A percentile compares a stretch with the other conserved stretches of the same genome.
Evolutionary conservation across 2,888 invertebrate genomes (phyloP).

Genomic region (Lepidochrysops patricia): DNA sequence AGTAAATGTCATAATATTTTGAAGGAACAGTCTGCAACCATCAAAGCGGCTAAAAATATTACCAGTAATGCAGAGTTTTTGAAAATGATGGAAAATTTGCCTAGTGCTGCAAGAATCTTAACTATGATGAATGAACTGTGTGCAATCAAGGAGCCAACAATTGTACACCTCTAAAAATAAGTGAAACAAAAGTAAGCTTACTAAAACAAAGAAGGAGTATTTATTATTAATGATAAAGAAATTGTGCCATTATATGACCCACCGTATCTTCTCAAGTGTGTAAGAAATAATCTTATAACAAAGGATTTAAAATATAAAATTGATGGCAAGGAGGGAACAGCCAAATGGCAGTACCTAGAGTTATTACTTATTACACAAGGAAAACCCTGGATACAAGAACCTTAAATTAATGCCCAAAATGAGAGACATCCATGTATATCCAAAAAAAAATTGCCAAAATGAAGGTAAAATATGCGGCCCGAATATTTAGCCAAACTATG

Average conservation of each 20-base stretch:
- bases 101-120: too few species aligned
- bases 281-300: background rate
- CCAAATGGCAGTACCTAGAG: background rate
- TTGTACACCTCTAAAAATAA: too few species aligned
- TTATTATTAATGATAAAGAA: background rate
- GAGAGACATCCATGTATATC: background rate
- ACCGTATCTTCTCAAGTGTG: background rate
- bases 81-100: too few species aligned
- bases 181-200: background rate
- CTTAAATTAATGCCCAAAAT: background rate
- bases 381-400: background rate
- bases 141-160: too few species aligned
- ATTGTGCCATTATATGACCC: background rate
- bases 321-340: background rate
- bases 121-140: too few species aligned
- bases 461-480: background rate
- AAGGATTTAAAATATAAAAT: background rate
- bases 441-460: background rate
- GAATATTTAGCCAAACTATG: background rate
- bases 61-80: too few species aligned
- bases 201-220: background rate
- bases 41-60: too few species aligned
- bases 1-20: too few species aligned
- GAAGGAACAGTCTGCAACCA: too few species aligned
- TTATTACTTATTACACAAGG: background rate